Evolutionary conservation across 2,888 invertebrate genomes (phyloP), one percentile per base, ranked within the genome.

Genomic region (Cerastis rubricosa): DNA sequence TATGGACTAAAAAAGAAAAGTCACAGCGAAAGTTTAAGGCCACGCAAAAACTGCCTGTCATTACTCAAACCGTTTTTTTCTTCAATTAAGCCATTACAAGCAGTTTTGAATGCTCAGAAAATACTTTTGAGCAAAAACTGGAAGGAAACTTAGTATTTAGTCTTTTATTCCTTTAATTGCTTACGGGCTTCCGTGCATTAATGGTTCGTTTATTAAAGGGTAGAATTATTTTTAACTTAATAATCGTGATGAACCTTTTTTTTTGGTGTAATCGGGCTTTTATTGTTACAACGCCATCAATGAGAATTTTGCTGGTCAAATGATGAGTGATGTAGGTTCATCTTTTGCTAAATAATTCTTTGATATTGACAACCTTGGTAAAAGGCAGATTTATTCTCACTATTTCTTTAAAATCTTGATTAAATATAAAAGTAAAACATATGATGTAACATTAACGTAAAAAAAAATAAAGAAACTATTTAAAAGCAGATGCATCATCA

Each of bases 11-110:
- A 82, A 78, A 66, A 35, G 54, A 43, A 74, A 75, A 81, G 73
- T 87, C 84, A 84, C 67, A 57, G 68, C 61, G 64, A 61, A 79
- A 66, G 74, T 81, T 61, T 73, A 74, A 87, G 80, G 80, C 14
- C 65, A 70, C 47, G 59, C 66, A 29, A 67, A 80, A 87, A 76
- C 43, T 69, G 63, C 54, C 5, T 63, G 77, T 85, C 87, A 86
- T 86, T 81, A 76, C 74, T 74, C 61, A 88, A 71, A 76, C 61
- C 64, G 59, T 47, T 84, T 84, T 86, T 88, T 88, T 79, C 71
- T 75, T 81, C 79, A 87, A 85, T 86, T 88, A 86, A 81, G 80
- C 74, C 83, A 64, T 87, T 86, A 87, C 88, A 61, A 47, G 87
- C 87, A 83, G 51, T 83, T 83, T 88, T 85, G 19, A 79, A 71